Evolutionary conservation across 1,140 invertebrate species (phyloP), one percentile per base, ranked within the genome.

Genomic region (Hyposmocoma kahamanoa): DNA sequence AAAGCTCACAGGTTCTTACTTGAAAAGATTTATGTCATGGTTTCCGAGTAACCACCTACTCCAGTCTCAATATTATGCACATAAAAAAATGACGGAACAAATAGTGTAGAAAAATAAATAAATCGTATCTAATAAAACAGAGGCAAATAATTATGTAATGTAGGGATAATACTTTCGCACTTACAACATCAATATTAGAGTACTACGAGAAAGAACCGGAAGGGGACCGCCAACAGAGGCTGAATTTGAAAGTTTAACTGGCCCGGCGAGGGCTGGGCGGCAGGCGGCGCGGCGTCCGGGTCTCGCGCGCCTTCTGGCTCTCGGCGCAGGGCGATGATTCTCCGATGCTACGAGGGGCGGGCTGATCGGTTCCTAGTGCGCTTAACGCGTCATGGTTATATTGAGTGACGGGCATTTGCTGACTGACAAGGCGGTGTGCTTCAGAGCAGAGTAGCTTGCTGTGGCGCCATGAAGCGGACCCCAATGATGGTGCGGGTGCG

Each of bases 331-430:
- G 42, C n/a, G n/a, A n/a, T n/a, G n/a, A n/a, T n/a, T n/a, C n/a
- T n/a, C n/a, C n/a, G n/a, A n/a, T n/a, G n/a, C n/a, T n/a, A n/a
- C n/a, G n/a, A n/a, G n/a, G n/a, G n/a, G n/a, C n/a, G n/a, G n/a
- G n/a, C n/a, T n/a, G n/a, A n/a, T n/a, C n/a, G n/a, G n/a, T n/a
- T n/a, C n/a, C n/a, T n/a, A n/a, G n/a, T n/a, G 42, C 30, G 24
- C 59, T 74, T 76, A 86, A 56, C 76, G 76, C 36, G 86, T 89
- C 59, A 89, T 89, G 65, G 89, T 90, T 50, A 90, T 90, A 85
- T 90, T 90, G 74, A 91, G 89, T 67, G 90, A 91, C 73, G 90
- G 90, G 85, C 90, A 91, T 85, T 91, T 94, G 88, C 92, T 91
- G 89, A 94, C 93, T 85, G 81, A 72, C 90, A 92, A 89, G 87